Evolutionary conservation across 2,797 vertebrate species (phyloP).

Genomic region (Scarus forsteni): DNA sequence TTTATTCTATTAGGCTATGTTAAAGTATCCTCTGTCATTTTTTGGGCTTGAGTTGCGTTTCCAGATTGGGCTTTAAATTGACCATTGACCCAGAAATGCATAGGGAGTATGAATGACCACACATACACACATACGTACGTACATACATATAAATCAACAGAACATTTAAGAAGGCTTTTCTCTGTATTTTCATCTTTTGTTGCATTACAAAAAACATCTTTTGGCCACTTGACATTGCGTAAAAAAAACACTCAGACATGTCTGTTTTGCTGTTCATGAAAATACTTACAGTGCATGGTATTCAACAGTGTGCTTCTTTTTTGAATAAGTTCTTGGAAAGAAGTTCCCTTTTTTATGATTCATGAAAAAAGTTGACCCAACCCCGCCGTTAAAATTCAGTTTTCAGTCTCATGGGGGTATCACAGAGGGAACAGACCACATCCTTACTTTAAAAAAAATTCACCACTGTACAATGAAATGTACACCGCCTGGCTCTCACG

Average conservation of each 20-base stretch:
- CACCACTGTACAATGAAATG: conserved; percentile 66
- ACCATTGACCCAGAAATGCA: conserved; percentile 90
- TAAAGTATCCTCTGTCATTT: no score
- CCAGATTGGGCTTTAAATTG: conserved; percentile 73
- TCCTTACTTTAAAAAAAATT: conserved; percentile 31
- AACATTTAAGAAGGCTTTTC: conserved; percentile 81
- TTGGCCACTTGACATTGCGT: conserved; percentile 85
- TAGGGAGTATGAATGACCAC: conserved; percentile 84
- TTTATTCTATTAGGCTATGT: no score
- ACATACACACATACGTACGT: conserved; percentile 67
- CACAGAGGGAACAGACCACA: background rate
- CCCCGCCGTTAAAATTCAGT: background rate
- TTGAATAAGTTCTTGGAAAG: conserved; percentile 46
- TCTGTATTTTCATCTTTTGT: conserved; percentile 56
- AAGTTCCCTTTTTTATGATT: conserved; percentile 22
- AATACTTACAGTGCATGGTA: conserved; percentile 77
- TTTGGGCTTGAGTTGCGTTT: conserved; percentile 11
- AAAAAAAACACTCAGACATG: conserved; percentile 70
- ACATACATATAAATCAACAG: conserved; percentile 51
- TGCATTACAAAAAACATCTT: conserved; percentile 76
- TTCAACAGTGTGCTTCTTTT: conserved; percentile 76
- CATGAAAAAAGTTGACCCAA: conserved; percentile 25
- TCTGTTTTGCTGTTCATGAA: conserved; percentile 79
- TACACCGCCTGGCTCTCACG: conserved; percentile 35
- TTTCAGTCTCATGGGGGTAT: conserved; percentile 20